A percentile compares a stretch with the other conserved stretches of the same genome.
Evolutionary conservation across 1,140 invertebrate genomes (phyloP).

Genomic region (Drosophila azteca): DNA sequence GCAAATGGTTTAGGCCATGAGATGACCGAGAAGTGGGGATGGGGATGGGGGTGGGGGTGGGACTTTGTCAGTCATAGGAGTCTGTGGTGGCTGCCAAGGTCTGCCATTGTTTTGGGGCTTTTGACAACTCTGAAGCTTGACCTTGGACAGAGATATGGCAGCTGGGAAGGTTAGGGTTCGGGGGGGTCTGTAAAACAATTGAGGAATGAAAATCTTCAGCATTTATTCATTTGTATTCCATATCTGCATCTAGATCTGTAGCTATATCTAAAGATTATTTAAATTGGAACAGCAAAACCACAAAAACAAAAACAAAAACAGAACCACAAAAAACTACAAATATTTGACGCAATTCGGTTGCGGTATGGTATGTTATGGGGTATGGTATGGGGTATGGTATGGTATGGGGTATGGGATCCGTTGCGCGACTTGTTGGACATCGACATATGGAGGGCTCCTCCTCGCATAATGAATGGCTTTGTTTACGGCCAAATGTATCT

Average conservation of each 20-base stretch:
- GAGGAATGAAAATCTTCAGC: background rate
- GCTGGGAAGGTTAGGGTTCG: background rate
- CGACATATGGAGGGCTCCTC: conserved; percentile 40
- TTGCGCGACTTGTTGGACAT: conserved; percentile 47
- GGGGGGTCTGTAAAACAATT: conserved; percentile 14
- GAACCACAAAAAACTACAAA: no score
- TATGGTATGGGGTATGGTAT: background rate
- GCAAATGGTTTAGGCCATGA: conserved; percentile 29
- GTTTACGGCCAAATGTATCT: conserved; percentile 68
- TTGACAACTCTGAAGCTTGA: conserved; percentile 40
- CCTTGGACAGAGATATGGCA: no score
- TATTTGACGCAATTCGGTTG: conserved; percentile 42
- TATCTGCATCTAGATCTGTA: conserved; percentile 5
- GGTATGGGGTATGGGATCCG: background rate
- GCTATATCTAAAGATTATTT: no score
- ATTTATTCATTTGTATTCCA: conserved; percentile 4
- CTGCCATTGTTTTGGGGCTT: conserved; percentile 47
- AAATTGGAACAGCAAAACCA: no score
- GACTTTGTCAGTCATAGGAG: conserved; percentile 9
- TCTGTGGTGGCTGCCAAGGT: no score
- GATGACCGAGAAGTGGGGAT: conserved; percentile 27
- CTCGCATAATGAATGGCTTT: conserved; percentile 65
- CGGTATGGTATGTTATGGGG: background rate
- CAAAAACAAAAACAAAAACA: no score
- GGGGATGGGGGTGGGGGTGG: no score